These are phyloP conservation scores for Pyrochroa serraticornis DNA, from an alignment of 2,888 invertebrate genomes.

Conservation along the genomic window DNA sequence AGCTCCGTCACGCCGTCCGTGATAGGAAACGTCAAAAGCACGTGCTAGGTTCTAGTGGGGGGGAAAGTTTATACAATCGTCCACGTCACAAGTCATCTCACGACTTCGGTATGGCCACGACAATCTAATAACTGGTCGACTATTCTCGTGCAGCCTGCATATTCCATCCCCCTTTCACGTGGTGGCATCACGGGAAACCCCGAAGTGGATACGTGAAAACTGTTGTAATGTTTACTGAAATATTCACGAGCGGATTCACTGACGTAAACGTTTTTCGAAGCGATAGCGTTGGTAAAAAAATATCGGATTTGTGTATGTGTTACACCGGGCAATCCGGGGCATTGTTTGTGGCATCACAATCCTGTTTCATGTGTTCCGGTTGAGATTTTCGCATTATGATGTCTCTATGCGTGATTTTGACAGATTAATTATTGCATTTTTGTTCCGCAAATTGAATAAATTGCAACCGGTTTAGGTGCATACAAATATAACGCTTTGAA, in stretches of 20 bases:
- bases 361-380: conserved; percentile 43
- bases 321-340: conserved; percentile 33
- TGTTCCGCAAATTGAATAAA: conserved; percentile 35
- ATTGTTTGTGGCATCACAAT: conserved; percentile 48
- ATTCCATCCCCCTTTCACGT: not conserved
- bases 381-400: conserved; percentile 52
- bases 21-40: conserved; percentile 21
- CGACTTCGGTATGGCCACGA: not conserved
- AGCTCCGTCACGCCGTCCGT: conserved; percentile 1
- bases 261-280: not conserved
- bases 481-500: conserved; percentile 22
- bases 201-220: not conserved
- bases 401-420: conserved; percentile 55
- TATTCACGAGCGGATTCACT: not conserved
- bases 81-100: not conserved
- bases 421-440: conserved; percentile 55
- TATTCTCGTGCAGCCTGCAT: not conserved
- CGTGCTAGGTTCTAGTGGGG: conserved; percentile 4
- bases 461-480: conserved; percentile 24
- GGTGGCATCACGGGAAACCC: not conserved
- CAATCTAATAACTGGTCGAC: not conserved
- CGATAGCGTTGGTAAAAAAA: conserved; percentile 4
- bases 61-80: not conserved
- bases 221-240: not conserved
- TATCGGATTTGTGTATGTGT: conserved; percentile 14